Evolutionary conservation across 2,113 vertebrate genomes (phyloP).

Genomic region (Ciconia stormi): DNA sequence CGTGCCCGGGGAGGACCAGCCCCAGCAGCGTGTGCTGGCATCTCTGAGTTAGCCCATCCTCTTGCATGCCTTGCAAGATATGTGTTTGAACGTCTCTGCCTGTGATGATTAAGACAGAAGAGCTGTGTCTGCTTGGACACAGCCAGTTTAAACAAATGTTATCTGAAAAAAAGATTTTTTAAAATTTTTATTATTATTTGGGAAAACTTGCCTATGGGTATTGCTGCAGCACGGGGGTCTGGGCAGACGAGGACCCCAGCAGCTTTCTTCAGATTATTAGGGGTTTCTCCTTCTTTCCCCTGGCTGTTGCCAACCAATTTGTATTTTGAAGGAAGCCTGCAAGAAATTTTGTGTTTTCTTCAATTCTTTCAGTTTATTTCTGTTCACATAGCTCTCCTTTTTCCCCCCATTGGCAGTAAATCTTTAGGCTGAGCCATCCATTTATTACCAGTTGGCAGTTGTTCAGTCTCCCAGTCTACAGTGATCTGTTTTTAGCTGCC

Average conservation of each 20-base stretch:
- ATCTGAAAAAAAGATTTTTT: not conserved
- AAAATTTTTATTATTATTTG: not conserved
- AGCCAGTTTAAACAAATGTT: not conserved
- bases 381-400: conserved; percentile 4
- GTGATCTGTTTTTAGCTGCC: conserved; percentile 65
- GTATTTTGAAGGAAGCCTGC: conserved; percentile 10
- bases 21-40: rapidly evolving
- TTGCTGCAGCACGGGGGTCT: not conserved
- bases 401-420: conserved; percentile 53
- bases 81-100: not conserved
- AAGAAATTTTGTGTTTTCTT: conserved; percentile 39
- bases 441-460: conserved; percentile 59
- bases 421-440: conserved; percentile 55
- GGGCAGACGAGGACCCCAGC: not conserved
- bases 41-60: not conserved
- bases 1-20: rapidly evolving
- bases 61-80: rapidly evolving
- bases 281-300: not conserved
- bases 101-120: not conserved
- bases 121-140: not conserved
- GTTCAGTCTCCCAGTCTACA: conserved; percentile 33
- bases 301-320: not conserved
- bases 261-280: not conserved
- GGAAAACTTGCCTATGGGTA: not conserved
- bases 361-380: conserved; percentile 31